Conservation (phyloP, 2,888 invertebrate genomes). For the Mamestra brassicae region DNA sequence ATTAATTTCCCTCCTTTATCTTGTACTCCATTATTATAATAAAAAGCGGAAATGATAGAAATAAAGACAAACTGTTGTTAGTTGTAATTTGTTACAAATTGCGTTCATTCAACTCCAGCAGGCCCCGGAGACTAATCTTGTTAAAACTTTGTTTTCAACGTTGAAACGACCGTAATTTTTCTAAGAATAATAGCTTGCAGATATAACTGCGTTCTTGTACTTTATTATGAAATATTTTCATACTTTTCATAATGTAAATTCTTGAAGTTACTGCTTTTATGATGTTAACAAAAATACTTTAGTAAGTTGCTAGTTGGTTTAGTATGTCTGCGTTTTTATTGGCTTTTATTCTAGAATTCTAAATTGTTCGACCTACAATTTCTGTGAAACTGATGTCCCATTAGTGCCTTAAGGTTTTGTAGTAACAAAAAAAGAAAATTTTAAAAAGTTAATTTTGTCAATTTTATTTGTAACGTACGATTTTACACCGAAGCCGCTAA, state of each 20-base stretch:
- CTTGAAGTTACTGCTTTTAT: not conserved
- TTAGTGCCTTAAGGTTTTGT: too few relatives aligned
- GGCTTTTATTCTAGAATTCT: not conserved
- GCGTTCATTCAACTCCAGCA: constrained; percentile 70
- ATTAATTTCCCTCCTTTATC: constrained; percentile 26
- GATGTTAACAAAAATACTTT: constrained; percentile 1
- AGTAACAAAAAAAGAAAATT: too few relatives aligned
- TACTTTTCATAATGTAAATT: constrained; percentile 17
- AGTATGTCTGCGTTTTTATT: not conserved
- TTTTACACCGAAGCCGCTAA: too few relatives aligned
- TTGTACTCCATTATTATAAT: constrained; percentile 51
- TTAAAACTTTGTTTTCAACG: constrained; percentile 68
- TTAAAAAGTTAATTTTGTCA: too few relatives aligned
- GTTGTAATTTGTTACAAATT: constrained; percentile 74
- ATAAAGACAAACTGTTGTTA: constrained; percentile 66
- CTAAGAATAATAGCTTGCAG: constrained; percentile 51
- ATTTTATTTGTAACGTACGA: too few relatives aligned
- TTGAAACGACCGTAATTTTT: constrained; percentile 51
- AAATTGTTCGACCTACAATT: not conserved
- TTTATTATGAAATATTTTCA: constrained; percentile 38
- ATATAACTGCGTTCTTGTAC: constrained; percentile 36
- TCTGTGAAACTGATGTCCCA: not conserved
- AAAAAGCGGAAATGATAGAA: constrained; percentile 61
- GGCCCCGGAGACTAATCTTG: constrained; percentile 71
- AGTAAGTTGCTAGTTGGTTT: not conserved